A percentile compares a stretch with the other conserved stretches of the same genome.
These are phyloP conservation scores for Corydoras sp. DNA, from an alignment of 2,113 vertebrate genomes.

Conservation along the genomic window DNA sequence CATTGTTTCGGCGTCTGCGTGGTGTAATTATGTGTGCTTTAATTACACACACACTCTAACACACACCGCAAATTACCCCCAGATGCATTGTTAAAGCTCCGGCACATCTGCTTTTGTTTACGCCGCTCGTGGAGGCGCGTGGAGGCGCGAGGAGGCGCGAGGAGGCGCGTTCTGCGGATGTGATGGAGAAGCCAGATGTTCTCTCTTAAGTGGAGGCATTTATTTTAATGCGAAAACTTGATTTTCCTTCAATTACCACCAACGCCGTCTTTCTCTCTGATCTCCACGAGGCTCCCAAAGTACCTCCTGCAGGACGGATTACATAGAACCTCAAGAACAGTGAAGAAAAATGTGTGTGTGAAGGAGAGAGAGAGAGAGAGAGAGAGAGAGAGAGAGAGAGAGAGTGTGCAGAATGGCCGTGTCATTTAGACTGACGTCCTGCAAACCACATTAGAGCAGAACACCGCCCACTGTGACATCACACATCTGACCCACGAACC, in stretches of 20 bases:
- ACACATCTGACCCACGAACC: slow-evolving; percentile 23
- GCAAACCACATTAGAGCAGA: slow-evolving; percentile 29
- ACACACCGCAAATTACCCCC: slow-evolving; percentile 3
- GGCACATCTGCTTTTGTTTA: slow-evolving; percentile 40
- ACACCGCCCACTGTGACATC: slow-evolving; percentile 13
- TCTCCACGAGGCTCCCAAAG: background rate
- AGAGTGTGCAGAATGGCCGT: slow-evolving; percentile 19
- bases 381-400: background rate
- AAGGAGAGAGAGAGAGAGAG: slow-evolving; percentile 3
- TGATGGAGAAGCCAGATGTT: slow-evolving; percentile 38
- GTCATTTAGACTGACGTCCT: slow-evolving; percentile 25
- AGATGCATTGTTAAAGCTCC: slow-evolving; percentile 36
- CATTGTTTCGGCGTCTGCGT: background rate
- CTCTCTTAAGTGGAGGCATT: slow-evolving; percentile 20
- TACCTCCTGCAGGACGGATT: slow-evolving; percentile 22
- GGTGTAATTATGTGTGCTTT: slow-evolving; percentile 22
- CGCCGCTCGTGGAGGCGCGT: slow-evolving; percentile 26
- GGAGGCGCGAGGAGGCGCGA: too few relatives aligned
- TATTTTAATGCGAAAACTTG: slow-evolving; percentile 13
- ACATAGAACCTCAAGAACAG: background rate
- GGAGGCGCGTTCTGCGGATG: slow-evolving; percentile 11
- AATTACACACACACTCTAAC: slow-evolving; percentile 25
- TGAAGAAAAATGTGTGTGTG: background rate
- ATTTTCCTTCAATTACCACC: slow-evolving; percentile 11
- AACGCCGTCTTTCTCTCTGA: background rate